These are phyloP conservation scores for Sycophila texana DNA, from an alignment of 2,888 invertebrate genomes.

Conservation along the genomic window DNA sequence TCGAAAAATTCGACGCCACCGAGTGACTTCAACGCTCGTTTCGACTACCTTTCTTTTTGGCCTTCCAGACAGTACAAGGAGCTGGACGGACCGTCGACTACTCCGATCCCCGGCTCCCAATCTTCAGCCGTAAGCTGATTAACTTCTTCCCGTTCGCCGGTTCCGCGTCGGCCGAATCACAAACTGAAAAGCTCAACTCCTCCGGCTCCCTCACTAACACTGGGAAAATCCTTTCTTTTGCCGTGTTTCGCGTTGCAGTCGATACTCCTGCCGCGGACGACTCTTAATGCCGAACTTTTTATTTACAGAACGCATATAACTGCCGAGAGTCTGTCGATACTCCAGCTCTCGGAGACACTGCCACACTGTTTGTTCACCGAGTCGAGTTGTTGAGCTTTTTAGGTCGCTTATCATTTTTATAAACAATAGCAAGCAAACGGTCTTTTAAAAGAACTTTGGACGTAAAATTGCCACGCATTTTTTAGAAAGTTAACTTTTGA, in stretches of 20 bases:
- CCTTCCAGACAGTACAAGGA: conserved; percentile 32
- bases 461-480: no score
- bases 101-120: conserved; percentile 61
- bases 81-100: conserved; percentile 58
- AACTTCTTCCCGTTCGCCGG: conserved; percentile 22
- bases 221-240: conserved; percentile 8
- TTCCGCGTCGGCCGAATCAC: conserved; percentile 3
- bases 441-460: no score
- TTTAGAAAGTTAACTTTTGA: neutral
- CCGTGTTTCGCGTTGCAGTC: conserved; percentile 59
- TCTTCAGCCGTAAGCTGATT: conserved; percentile 1
- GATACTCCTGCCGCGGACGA: conserved; percentile 65
- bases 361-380: conserved; percentile 11
- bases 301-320: conserved; percentile 49
- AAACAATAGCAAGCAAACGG: no score
- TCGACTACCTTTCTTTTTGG: neutral
- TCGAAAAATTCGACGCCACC: neutral
- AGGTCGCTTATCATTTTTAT: neutral
- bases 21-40: conserved; percentile 27
- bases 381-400: conserved; percentile 18
- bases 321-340: conserved; percentile 69
- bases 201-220: conserved; percentile 7
- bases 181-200: conserved; percentile 33
- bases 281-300: conserved; percentile 17
- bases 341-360: conserved; percentile 65